Evolutionary conservation across 2,113 vertebrate species (phyloP).

Genomic region (Pheucticus melanocephalus): DNA sequence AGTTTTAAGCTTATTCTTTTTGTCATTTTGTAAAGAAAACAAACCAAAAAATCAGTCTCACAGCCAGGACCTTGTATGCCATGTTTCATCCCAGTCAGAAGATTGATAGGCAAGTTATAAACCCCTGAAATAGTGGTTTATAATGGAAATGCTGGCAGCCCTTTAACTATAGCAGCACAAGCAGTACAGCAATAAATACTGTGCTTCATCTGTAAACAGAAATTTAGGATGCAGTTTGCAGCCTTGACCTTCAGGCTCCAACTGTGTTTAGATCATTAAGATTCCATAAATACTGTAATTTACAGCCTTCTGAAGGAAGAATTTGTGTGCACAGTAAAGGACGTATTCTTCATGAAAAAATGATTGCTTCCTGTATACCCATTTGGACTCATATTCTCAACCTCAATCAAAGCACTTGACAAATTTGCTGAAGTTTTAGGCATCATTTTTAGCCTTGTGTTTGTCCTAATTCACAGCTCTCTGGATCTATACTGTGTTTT

Average conservation of each 20-base stretch:
- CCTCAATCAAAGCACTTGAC: constrained; percentile 42
- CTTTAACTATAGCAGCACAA: constrained; percentile 61
- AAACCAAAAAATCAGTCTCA: not conserved
- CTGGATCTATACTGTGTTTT: not conserved
- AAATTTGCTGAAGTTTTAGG: constrained; percentile 49
- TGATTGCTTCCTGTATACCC: constrained; percentile 56
- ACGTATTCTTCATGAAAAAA: constrained; percentile 46
- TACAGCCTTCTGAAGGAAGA: constrained; percentile 66
- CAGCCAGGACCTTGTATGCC: constrained; percentile 44
- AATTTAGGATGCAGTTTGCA: constrained; percentile 72
- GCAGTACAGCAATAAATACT: constrained; percentile 71
- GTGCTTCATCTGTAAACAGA: constrained; percentile 80
- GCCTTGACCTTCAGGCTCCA: constrained; percentile 82
- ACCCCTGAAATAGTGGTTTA: constrained; percentile 70
- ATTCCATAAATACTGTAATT: constrained; percentile 75
- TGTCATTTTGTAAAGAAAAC: constrained; percentile 37
- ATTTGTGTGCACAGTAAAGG: constrained; percentile 57
- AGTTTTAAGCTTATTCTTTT: not conserved
- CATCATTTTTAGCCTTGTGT: constrained; percentile 29
- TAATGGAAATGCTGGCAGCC: constrained; percentile 71
- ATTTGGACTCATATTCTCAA: constrained; percentile 35
- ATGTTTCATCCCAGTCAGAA: constrained; percentile 55
- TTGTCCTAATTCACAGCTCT: constrained; percentile 29
- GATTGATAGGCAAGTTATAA: constrained; percentile 66
- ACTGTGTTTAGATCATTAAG: constrained; percentile 71